Percentiles rank a stretch among this genome's conserved stretches.
phyloP scores from a whole-genome alignment of 2,888 invertebrate species.

The Drosophila hamatofila region DNA sequence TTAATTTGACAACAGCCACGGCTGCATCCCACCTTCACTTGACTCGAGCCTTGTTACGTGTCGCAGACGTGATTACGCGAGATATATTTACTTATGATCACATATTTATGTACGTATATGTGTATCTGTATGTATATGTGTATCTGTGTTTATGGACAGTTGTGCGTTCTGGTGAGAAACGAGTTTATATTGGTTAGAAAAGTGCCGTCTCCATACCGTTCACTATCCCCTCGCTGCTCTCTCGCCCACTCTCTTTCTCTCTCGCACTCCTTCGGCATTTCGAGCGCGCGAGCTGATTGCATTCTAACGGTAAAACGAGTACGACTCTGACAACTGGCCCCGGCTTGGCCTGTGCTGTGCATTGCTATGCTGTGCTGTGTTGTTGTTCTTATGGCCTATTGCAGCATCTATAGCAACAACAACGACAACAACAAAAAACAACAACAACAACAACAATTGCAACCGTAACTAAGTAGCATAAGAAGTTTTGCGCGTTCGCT shows the following conservation, averaged over 20 bases:
- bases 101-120: constrained; percentile 1
- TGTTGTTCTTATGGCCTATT: constrained; percentile 67
- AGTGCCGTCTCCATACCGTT: constrained; percentile 49
- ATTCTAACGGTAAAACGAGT: constrained; percentile 85
- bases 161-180: constrained; percentile 72
- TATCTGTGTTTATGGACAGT: constrained; percentile 11
- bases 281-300: constrained; percentile 82
- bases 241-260: not conserved
- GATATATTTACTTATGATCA: constrained; percentile 39
- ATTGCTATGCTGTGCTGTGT: constrained; percentile 5
- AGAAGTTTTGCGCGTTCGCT: constrained; percentile 58
- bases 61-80: constrained; percentile 70
- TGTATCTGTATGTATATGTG: not conserved
- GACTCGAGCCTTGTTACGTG: constrained; percentile 56
- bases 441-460: constrained; percentile 54
- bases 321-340: constrained; percentile 57
- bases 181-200: constrained; percentile 73
- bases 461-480: constrained; percentile 64
- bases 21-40: constrained; percentile 18
- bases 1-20: not conserved
- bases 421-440: constrained; percentile 20
- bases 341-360: constrained; percentile 49
- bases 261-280: constrained; percentile 54
- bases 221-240: not conserved
- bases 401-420: constrained; percentile 66